Percentiles rank a stretch among this genome's conserved stretches.
Conservation (phyloP, 2,113 vertebrate species). For the Peromyscus maniculatus region DNA sequence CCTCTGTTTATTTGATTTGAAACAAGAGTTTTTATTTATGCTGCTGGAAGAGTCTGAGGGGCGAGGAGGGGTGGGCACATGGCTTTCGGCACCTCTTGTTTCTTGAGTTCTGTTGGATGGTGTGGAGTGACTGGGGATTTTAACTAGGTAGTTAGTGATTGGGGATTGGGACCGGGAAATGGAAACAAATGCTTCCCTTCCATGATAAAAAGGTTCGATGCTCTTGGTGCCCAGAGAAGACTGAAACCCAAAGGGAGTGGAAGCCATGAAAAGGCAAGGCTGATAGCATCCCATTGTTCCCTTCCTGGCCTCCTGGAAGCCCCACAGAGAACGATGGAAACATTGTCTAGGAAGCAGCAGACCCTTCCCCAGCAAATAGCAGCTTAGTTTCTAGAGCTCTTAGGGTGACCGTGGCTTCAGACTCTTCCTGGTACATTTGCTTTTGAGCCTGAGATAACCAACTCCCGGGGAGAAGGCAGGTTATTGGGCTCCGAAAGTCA, state of each 20-base stretch:
- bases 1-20: slow-evolving; percentile 70
- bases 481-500: background rate
- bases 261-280: background rate
- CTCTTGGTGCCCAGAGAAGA: background rate
- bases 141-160: background rate
- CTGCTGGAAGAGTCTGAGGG: slow-evolving; percentile 42
- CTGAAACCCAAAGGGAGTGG: background rate
- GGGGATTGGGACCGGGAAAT: background rate
- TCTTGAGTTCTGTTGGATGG: background rate
- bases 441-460: background rate
- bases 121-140: background rate
- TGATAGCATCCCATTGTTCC: background rate
- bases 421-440: background rate
- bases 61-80: background rate
- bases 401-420: background rate
- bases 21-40: slow-evolving; percentile 59
- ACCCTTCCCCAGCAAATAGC: background rate
- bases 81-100: background rate
- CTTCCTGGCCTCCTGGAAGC: background rate
- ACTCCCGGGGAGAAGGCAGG: background rate
- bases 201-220: background rate
- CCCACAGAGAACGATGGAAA: background rate
- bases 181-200: background rate
- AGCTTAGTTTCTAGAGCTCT: background rate
- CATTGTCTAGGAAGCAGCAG: background rate